Evolutionary conservation across 1,140 invertebrate species (phyloP).

Genomic region (Lasaia peninsularis): DNA sequence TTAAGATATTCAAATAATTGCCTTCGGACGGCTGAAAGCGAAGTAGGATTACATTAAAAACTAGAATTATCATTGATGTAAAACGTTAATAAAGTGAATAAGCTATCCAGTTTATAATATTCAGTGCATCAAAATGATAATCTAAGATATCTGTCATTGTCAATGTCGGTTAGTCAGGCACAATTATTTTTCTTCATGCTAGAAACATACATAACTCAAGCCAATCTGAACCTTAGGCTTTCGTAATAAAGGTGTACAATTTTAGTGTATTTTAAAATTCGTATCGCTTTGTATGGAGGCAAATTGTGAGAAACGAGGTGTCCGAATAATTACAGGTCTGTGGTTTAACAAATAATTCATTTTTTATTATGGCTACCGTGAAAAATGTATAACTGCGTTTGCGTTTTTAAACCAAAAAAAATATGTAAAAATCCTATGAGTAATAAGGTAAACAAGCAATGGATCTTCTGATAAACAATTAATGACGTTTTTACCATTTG

Average conservation of each 20-base stretch:
- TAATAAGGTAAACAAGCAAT: no score
- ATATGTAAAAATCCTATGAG: background rate
- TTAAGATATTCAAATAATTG: no score
- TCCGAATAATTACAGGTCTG: slow-evolving; percentile 47
- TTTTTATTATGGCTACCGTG: slow-evolving; percentile 47
- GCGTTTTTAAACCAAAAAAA: slow-evolving; percentile 12
- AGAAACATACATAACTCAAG: background rate
- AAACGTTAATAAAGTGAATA: background rate
- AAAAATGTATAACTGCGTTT: slow-evolving; percentile 40
- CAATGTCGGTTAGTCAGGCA: slow-evolving; percentile 22
- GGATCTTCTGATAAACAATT: no score
- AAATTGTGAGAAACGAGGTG: slow-evolving; percentile 61
- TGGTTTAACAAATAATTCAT: slow-evolving; percentile 53
- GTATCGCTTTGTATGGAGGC: slow-evolving; percentile 25
- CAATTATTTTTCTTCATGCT: slow-evolving; percentile 21
- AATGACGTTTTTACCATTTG: no score
- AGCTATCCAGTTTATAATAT: background rate
- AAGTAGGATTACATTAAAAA: no score
- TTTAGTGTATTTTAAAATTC: slow-evolving; percentile 12
- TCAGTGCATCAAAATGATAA: slow-evolving; percentile 16
- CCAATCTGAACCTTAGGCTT: slow-evolving; percentile 2
- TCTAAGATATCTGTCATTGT: slow-evolving; percentile 34
- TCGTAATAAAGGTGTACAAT: slow-evolving; percentile 1
- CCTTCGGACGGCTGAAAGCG: no score
- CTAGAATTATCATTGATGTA: no score